These are phyloP conservation scores for Sialia sialis DNA, from an alignment of 2,113 vertebrate species.

Conservation along the genomic window DNA sequence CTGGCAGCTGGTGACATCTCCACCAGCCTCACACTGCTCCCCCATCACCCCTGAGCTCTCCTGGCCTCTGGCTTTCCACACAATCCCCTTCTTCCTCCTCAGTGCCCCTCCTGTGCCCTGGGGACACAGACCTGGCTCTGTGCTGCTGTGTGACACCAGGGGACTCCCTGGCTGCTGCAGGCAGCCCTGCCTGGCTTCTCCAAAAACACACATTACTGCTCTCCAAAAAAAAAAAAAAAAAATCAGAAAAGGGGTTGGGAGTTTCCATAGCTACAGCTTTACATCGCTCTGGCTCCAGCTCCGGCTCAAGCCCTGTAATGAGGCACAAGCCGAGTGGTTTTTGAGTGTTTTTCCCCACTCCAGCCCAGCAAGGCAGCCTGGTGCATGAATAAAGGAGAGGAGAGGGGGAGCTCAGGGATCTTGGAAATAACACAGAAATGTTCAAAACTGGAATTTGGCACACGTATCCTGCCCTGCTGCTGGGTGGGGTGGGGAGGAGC, in stretches of 20 bases:
- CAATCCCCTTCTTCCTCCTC: neutral
- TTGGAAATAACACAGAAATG: neutral
- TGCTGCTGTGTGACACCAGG: neutral
- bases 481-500: neutral
- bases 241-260: neutral
- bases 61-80: neutral
- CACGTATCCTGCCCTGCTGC: neutral
- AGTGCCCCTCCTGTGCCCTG: neutral
- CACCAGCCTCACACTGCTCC: neutral
- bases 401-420: neutral
- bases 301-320: neutral
- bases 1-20: neutral
- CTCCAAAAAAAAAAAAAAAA: neutral
- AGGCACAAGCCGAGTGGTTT: neutral
- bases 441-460: neutral
- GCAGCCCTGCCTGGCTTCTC: neutral
- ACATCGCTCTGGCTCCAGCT: neutral
- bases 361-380: neutral
- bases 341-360: neutral
- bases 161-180: neutral
- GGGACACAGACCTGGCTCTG: neutral
- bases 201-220: neutral
- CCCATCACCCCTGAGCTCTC: neutral
- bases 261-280: conserved; percentile 68
- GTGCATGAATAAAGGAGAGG: neutral